Conservation (phyloP, 2,113 vertebrate species). For the Ailuropoda melanoleuca region DNA sequence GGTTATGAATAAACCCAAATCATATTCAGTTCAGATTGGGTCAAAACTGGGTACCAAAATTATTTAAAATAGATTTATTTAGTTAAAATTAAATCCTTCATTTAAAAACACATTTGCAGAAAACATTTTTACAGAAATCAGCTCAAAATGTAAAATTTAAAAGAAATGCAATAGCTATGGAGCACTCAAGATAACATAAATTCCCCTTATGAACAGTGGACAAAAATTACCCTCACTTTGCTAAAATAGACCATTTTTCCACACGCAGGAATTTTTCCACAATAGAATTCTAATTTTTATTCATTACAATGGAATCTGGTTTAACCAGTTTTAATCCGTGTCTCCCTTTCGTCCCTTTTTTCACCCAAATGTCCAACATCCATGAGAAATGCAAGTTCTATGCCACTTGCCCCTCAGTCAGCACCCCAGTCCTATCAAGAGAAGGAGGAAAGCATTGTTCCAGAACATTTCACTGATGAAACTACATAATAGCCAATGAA, state of each 20-base stretch:
- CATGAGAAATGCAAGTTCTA: background rate
- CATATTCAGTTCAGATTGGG: background rate
- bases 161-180: background rate
- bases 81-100: background rate
- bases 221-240: background rate
- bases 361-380: background rate
- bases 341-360: background rate
- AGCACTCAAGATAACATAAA: background rate
- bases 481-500: background rate
- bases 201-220: background rate
- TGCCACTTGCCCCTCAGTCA: background rate
- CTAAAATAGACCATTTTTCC: background rate
- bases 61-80: background rate
- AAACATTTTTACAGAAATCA: background rate
- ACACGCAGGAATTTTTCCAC: background rate
- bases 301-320: background rate
- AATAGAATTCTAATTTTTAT: background rate
- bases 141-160: background rate
- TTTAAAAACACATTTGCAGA: background rate
- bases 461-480: background rate
- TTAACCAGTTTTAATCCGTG: background rate
- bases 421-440: background rate
- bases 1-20: background rate
- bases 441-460: background rate
- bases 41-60: background rate